Percentiles rank a stretch among this genome's conserved stretches.
phyloP scores from a whole-genome alignment of 2,797 vertebrate species.

The Eurystomus glaucurus region DNA sequence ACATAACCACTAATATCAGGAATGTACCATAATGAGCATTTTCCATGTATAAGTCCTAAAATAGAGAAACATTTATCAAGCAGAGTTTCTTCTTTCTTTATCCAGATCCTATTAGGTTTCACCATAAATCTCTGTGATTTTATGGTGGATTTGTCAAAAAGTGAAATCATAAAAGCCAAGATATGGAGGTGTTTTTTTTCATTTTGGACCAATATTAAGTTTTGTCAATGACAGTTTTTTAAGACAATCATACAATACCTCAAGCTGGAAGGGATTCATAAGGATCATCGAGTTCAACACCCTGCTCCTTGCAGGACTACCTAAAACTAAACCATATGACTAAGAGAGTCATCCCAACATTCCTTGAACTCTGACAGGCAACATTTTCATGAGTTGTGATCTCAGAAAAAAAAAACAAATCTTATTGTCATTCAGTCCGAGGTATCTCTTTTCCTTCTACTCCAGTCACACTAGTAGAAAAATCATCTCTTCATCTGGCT shows the following conservation, averaged over 20 bases:
- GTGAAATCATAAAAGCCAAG: background rate
- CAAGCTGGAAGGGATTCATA: background rate
- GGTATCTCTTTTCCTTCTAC: background rate
- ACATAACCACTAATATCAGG: background rate
- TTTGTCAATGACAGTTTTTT: background rate
- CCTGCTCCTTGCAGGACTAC: background rate
- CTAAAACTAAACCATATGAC: background rate
- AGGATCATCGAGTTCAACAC: fast-evolving
- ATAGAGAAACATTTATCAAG: background rate
- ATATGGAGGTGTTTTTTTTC: too few species aligned
- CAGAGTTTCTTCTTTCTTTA: background rate
- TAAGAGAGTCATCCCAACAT: background rate
- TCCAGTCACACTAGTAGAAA: background rate
- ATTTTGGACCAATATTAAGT: background rate
- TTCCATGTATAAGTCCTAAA: background rate
- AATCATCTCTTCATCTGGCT: background rate
- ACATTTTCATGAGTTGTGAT: background rate
- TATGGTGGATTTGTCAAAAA: background rate
- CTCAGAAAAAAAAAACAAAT: background rate
- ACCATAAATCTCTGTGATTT: background rate
- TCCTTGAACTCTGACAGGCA: background rate
- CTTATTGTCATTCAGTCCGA: background rate
- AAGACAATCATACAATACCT: background rate
- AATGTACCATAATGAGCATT: background rate
- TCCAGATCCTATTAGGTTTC: background rate